These are phyloP conservation scores for Macrosiphum euphorbiae DNA, from an alignment of 2,888 invertebrate species.

Conservation along the genomic window DNA sequence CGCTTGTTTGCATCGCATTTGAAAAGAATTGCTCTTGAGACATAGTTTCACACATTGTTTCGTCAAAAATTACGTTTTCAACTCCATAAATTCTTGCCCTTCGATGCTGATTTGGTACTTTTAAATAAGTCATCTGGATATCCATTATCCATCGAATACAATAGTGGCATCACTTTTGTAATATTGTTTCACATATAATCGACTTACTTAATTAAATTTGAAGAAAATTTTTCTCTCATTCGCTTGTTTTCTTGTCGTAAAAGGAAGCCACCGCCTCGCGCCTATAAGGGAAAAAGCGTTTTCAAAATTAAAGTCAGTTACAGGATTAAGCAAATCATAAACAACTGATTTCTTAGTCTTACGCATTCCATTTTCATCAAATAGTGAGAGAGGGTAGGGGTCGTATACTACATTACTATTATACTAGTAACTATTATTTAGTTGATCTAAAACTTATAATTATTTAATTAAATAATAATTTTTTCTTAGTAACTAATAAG, in stretches of 20 bases:
- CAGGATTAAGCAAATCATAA: constrained; percentile 1
- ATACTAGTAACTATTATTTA: too few species aligned
- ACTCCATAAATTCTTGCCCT: background rate
- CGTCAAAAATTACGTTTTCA: constrained; percentile 4
- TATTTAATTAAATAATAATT: constrained; percentile 29
- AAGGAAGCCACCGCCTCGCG: constrained; percentile 68
- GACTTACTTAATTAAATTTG: constrained; percentile 54
- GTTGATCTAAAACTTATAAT: background rate
- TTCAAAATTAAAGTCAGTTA: background rate
- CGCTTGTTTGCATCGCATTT: constrained; percentile 59
- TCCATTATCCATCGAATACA: background rate
- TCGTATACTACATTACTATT: too few species aligned
- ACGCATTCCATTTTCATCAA: background rate
- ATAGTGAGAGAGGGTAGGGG: too few species aligned
- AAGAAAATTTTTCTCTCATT: constrained; percentile 43
- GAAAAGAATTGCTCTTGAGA: constrained; percentile 60
- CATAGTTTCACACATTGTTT: constrained; percentile 16
- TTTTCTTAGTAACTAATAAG: constrained; percentile 5
- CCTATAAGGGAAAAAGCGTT: constrained; percentile 67
- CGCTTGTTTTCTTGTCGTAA: constrained; percentile 66
- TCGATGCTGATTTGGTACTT: constrained; percentile 15
- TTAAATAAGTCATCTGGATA: background rate
- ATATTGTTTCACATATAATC: constrained; percentile 37
- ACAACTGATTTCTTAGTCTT: background rate
- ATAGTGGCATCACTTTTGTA: constrained; percentile 42